Evolutionary conservation across 64 coral and sea anemone species (phyloP).

Genomic region (Cladopsammia gracilis): DNA sequence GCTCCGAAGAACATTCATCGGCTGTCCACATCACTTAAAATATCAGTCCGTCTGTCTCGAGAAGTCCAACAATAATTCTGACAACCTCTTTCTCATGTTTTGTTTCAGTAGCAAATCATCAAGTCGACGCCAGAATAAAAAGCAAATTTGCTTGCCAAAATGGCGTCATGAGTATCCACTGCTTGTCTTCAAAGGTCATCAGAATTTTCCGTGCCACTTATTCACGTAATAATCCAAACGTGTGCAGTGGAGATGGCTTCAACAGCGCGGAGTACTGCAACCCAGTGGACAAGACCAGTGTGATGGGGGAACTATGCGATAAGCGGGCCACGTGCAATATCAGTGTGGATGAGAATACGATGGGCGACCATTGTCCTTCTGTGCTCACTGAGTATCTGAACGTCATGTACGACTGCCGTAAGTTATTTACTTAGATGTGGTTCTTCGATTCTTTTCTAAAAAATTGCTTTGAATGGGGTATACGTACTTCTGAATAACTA

Average conservation of each 20-base stretch:
- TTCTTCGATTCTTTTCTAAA: too few relatives aligned
- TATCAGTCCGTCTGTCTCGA: too few relatives aligned
- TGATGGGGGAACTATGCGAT: background rate
- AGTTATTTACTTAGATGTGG: background rate
- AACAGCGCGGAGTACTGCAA: background rate
- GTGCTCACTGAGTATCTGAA: background rate
- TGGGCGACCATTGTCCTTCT: background rate
- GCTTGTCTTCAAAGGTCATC: background rate
- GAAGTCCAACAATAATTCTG: too few relatives aligned
- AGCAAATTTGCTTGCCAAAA: background rate
- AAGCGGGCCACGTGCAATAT: background rate
- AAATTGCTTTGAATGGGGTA: too few relatives aligned
- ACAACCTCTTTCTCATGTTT: too few relatives aligned
- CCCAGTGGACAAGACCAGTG: background rate
- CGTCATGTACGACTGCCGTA: slow-evolving; percentile 8
- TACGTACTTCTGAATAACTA: too few relatives aligned
- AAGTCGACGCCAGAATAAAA: background rate
- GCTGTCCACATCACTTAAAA: too few relatives aligned
- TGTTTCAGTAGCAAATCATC: too few relatives aligned
- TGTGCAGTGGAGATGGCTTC: background rate
- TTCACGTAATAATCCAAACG: background rate
- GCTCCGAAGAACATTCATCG: too few relatives aligned
- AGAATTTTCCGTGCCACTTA: background rate
- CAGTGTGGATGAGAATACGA: slow-evolving; percentile 1
- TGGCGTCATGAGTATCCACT: background rate